phyloP scores from a whole-genome alignment of 2,797 vertebrate genomes.

The Phoxinus dragarum region DNA sequence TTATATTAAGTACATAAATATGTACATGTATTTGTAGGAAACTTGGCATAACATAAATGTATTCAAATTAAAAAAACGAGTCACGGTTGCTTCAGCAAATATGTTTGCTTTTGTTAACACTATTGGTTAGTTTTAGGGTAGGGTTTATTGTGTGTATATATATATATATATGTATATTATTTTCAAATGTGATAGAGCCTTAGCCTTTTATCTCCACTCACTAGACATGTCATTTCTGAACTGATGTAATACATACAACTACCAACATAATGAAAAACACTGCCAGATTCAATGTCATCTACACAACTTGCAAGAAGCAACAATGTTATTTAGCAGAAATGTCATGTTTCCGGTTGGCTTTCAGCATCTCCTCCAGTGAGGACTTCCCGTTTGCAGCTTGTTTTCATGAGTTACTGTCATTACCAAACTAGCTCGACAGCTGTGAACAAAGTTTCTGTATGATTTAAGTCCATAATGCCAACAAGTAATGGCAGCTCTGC shows the following conservation, averaged over 20 bases:
- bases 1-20: no score
- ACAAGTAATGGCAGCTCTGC: not conserved
- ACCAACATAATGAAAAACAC: not conserved
- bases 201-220: not conserved
- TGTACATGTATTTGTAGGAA: no score
- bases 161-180: not conserved
- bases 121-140: not conserved
- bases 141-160: not conserved
- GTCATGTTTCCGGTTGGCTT: not conserved
- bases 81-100: not conserved
- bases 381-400: not conserved
- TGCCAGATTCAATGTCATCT: not conserved
- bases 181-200: not conserved
- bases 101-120: not conserved
- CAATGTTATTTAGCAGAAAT: not conserved
- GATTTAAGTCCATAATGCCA: not conserved
- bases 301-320: not conserved
- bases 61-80: no score
- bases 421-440: not conserved
- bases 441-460: not conserved
- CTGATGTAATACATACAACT: no score
- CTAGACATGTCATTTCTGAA: not conserved
- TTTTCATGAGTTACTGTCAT: not conserved
- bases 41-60: no score
- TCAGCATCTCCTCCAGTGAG: not conserved